Evolutionary conservation across 2,113 vertebrate genomes (phyloP).

Genomic region (Struthidea cinerea): DNA sequence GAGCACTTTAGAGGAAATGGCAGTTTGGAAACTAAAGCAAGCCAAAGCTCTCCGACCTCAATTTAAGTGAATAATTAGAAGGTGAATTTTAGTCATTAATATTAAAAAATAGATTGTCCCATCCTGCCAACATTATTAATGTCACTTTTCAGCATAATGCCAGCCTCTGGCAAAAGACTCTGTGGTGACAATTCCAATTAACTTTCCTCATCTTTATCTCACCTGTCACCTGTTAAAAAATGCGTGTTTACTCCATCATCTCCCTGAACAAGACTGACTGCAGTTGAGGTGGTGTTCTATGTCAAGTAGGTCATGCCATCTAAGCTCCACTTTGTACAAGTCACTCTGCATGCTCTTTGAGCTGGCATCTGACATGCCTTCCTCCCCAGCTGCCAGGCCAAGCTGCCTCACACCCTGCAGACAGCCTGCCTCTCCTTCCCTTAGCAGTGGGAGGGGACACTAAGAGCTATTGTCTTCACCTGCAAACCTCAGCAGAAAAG

Average conservation of each 20-base stretch:
- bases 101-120: not conserved
- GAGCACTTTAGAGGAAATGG: not conserved
- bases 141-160: not conserved
- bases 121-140: not conserved
- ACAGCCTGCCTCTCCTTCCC: not conserved
- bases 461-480: not conserved
- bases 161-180: not conserved
- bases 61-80: not conserved
- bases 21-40: not conserved
- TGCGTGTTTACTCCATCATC: not conserved
- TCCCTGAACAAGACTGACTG: not conserved
- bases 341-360: not conserved
- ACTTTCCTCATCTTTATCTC: not conserved
- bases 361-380: not conserved
- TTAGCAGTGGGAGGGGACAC: not conserved
- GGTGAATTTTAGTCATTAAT: not conserved
- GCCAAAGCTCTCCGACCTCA: not conserved
- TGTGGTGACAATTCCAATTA: not conserved
- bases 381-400: rapidly evolving
- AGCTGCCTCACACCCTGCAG: not conserved
- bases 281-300: not conserved
- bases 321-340: not conserved
- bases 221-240: conserved; percentile 6
- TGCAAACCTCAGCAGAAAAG: not conserved
- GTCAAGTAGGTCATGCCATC: not conserved